A percentile compares a stretch with the other conserved stretches of the same genome.
Conservation (phyloP, 1,140 invertebrate genomes). For the Anagrus nilaparvatae region DNA sequence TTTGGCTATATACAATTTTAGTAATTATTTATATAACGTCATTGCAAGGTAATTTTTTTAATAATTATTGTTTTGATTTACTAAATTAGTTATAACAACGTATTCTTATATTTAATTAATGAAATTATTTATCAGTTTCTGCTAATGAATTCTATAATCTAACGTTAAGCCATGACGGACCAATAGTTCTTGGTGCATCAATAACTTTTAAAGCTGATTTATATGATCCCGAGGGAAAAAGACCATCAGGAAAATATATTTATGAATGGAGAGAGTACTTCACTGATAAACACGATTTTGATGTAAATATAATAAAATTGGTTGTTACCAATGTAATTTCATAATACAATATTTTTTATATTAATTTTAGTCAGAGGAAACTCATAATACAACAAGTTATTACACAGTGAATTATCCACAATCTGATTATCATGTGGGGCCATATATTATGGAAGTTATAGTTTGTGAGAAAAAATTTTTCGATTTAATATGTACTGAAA, state of each 20-base stretch:
- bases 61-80: no score
- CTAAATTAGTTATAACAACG: no score
- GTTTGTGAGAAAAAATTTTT: slow-evolving; percentile 37
- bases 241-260: slow-evolving; percentile 33
- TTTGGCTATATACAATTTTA: no score
- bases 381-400: slow-evolving; percentile 31
- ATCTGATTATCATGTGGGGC: slow-evolving; percentile 44
- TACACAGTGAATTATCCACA: slow-evolving; percentile 51
- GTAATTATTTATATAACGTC: no score
- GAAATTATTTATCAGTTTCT: no score
- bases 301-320: slow-evolving; percentile 32
- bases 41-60: no score
- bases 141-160: no score
- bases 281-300: slow-evolving; percentile 37
- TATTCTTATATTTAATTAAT: no score
- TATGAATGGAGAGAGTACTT: slow-evolving; percentile 50
- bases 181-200: slow-evolving; percentile 52
- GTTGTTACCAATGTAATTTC: background rate
- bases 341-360: slow-evolving; percentile 3
- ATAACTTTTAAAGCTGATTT: slow-evolving; percentile 54
- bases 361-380: slow-evolving; percentile 18
- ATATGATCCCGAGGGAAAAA: slow-evolving; percentile 30
- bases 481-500: slow-evolving; percentile 27
- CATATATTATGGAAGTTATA: slow-evolving; percentile 49
- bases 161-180: slow-evolving; percentile 53